phyloP scores from a whole-genome alignment of 1,140 invertebrate genomes.

The Homalodisca vitripennis region DNA sequence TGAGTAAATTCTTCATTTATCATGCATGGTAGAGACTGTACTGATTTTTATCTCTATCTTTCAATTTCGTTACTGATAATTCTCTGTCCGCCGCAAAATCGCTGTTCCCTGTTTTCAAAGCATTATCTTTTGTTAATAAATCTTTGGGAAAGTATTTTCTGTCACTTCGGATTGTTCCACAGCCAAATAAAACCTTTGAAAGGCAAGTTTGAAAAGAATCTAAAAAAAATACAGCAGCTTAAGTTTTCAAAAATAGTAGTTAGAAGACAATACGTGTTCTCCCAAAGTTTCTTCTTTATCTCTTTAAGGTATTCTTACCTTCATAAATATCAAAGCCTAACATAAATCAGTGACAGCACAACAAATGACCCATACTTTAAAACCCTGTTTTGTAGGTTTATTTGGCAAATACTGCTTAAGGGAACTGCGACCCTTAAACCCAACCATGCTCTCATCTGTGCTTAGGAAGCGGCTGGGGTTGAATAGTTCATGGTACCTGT shows the following conservation, averaged over 20 bases:
- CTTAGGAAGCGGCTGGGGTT: conserved; percentile 8
- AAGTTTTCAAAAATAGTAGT: not conserved
- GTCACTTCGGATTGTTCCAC: not conserved
- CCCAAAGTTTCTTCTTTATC: not conserved
- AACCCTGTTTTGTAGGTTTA: conserved; percentile 43
- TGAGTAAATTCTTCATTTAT: conserved; percentile 19
- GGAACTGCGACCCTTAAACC: conserved; percentile 41
- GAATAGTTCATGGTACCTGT: conserved; percentile 19
- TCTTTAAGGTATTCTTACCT: conserved; percentile 32
- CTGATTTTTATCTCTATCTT: conserved; percentile 28
- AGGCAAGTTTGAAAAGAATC: not conserved
- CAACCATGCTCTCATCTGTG: conserved; percentile 43
- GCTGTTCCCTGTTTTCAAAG: not conserved
- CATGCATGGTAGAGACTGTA: conserved; percentile 21
- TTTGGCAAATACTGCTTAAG: conserved; percentile 38
- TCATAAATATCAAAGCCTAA: conserved; percentile 42
- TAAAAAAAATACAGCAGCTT: not conserved
- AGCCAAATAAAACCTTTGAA: not conserved
- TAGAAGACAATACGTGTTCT: not conserved
- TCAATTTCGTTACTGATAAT: conserved; percentile 30
- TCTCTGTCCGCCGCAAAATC: not conserved
- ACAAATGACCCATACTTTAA: conserved; percentile 41
- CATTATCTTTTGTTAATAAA: not conserved
- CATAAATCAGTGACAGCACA: conserved; percentile 37
- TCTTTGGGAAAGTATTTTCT: not conserved